Conservation (phyloP, 2,888 invertebrate species). For the Eristalinus aeneus region DNA sequence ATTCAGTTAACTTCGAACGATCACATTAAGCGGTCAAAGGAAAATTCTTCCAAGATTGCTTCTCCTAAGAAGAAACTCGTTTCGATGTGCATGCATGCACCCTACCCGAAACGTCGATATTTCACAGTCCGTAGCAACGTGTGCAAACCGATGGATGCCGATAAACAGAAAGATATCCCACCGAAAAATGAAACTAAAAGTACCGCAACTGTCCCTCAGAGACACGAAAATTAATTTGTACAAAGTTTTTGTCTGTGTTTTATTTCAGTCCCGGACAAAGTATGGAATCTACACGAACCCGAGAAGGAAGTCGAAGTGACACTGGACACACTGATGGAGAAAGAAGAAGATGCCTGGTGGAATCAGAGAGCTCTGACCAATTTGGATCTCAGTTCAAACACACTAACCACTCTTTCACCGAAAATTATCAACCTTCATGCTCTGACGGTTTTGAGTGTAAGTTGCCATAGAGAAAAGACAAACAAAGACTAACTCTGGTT, state of each 20-base stretch:
- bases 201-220: not conserved
- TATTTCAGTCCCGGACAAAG: conserved; percentile 85
- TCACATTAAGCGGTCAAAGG: conserved; percentile 15
- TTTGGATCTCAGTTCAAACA: conserved; percentile 90
- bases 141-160: conserved; percentile 32
- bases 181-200: conserved; percentile 72
- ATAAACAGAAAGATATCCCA: conserved; percentile 4
- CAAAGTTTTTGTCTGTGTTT: not conserved
- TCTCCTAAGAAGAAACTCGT: conserved; percentile 76
- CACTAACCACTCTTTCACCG: conserved; percentile 84
- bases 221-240: not conserved
- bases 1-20: conserved; percentile 51
- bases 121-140: conserved; percentile 74
- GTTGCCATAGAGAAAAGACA: conserved; percentile 37
- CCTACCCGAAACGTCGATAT: conserved; percentile 76
- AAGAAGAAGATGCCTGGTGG: conserved; percentile 89
- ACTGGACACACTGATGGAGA: conserved; percentile 80
- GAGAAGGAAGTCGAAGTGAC: conserved; percentile 84
- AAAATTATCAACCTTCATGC: conserved; percentile 86
- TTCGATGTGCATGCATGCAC: conserved; percentile 78
- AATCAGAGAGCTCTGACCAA: conserved; percentile 89
- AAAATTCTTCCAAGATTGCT: conserved; percentile 78
- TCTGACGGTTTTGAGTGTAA: conserved; percentile 86
- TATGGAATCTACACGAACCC: conserved; percentile 88
- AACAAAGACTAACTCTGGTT: not conserved